Evolutionary conservation across 1,140 invertebrate genomes (phyloP).

Genomic region (Drosophila funebris): DNA sequence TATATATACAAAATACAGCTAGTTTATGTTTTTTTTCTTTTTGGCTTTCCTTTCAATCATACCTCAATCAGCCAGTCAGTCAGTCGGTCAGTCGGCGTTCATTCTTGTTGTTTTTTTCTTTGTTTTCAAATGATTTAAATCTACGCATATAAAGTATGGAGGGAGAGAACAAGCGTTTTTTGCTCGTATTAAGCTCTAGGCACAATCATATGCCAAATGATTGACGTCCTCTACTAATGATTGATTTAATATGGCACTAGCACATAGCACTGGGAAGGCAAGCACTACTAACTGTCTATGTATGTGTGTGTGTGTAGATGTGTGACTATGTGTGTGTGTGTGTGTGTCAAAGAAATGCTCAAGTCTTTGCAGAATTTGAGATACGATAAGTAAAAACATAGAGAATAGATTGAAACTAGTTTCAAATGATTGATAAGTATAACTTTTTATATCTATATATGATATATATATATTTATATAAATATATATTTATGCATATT

Average conservation of each 20-base stretch:
- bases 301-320: neutral
- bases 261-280: constrained; percentile 33
- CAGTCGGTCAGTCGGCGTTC: constrained; percentile 14
- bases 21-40: neutral
- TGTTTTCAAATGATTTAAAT: constrained; percentile 23
- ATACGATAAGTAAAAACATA: constrained; percentile 17
- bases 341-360: constrained; percentile 6
- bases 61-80: constrained; percentile 25
- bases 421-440: constrained; percentile 2
- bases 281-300: neutral
- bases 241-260: constrained; percentile 44
- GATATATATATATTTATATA: too few species aligned
- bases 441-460: neutral
- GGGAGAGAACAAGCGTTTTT: constrained; percentile 50
- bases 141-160: constrained; percentile 49
- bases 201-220: constrained; percentile 45
- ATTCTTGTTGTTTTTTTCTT: too few species aligned
- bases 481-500: neutral
- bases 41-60: constrained; percentile 25
- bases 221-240: constrained; percentile 39
- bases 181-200: constrained; percentile 69
- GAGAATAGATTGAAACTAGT: constrained; percentile 19
- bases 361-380: constrained; percentile 19
- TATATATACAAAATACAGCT: constrained; percentile 18
- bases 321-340: neutral